Evolutionary conservation across 2,888 invertebrate species (phyloP).

Genomic region (Watsonalla cultraria): DNA sequence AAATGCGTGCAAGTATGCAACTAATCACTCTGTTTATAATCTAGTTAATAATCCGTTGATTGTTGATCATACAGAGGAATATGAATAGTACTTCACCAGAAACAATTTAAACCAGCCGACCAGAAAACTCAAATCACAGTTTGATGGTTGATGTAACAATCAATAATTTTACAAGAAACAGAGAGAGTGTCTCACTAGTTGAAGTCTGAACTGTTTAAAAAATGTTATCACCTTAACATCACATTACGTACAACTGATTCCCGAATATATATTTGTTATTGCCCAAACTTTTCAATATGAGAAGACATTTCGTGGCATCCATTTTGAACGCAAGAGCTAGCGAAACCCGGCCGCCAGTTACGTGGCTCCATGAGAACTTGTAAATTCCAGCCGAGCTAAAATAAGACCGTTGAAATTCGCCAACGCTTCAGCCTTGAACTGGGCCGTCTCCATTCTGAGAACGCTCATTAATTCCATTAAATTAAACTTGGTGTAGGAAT

Average conservation of each 20-base stretch:
- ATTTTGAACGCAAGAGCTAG: background rate
- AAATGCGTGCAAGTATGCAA: conserved; percentile 1
- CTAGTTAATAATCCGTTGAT: background rate
- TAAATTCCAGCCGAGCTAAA: conserved; percentile 29
- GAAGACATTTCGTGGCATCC: background rate
- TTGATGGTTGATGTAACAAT: too few species aligned
- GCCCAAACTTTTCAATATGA: background rate
- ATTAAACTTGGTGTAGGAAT: background rate
- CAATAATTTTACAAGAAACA: too few species aligned
- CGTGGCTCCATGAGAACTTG: conserved; percentile 10
- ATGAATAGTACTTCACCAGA: background rate
- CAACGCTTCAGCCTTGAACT: conserved; percentile 30
- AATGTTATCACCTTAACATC: too few species aligned
- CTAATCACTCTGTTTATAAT: background rate
- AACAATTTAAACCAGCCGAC: background rate
- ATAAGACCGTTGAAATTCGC: conserved; percentile 34
- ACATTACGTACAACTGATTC: too few species aligned
- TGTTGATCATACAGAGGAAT: background rate
- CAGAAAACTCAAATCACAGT: too few species aligned
- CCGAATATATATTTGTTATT: background rate
- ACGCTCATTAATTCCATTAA: background rate
- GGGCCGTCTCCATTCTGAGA: conserved; percentile 4
- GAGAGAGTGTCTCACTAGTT: too few species aligned
- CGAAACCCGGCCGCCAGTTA: background rate
- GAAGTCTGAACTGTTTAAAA: too few species aligned